A percentile compares a stretch with the other conserved stretches of the same genome.
phyloP scores from a whole-genome alignment of 2,888 invertebrate genomes.

The Ormia ochracea region DNA sequence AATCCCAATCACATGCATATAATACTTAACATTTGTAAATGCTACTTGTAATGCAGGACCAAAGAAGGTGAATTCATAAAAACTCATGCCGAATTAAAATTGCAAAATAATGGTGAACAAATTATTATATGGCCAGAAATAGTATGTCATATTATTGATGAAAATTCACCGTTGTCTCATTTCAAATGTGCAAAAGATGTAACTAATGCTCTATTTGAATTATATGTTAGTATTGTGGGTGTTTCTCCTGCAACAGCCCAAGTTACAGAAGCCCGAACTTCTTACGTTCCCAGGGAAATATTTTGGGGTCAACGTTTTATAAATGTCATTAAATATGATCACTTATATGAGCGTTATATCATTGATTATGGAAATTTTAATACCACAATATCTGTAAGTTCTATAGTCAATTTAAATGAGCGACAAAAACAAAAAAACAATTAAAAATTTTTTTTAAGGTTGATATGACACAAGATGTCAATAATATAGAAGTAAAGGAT shows the following conservation, averaged over 20 bases:
- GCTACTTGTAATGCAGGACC: slow-evolving; percentile 67
- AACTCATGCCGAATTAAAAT: slow-evolving; percentile 83
- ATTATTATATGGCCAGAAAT: slow-evolving; percentile 92
- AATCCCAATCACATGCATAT: too few species aligned
- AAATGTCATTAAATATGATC: slow-evolving; percentile 81
- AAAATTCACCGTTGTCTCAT: slow-evolving; percentile 86
- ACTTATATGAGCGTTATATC: slow-evolving; percentile 80
- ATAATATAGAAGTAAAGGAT: slow-evolving; percentile 5
- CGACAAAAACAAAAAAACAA: background rate
- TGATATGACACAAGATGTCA: slow-evolving; percentile 66
- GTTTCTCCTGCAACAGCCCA: slow-evolving; percentile 87
- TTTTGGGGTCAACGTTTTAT: slow-evolving; percentile 90
- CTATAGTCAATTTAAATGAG: background rate
- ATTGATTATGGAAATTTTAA: slow-evolving; percentile 75
- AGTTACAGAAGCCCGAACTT: slow-evolving; percentile 84
- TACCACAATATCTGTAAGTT: slow-evolving; percentile 72
- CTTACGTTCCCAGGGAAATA: slow-evolving; percentile 88
- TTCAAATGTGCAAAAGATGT: slow-evolving; percentile 85
- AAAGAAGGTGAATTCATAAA: slow-evolving; percentile 85
- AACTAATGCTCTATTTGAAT: slow-evolving; percentile 85
- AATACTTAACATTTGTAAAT: background rate
- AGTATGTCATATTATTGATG: slow-evolving; percentile 88
- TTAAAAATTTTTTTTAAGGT: slow-evolving; percentile 60
- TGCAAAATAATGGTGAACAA: slow-evolving; percentile 81
- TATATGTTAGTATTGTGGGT: slow-evolving; percentile 89